Conservation (phyloP, 2,888 invertebrate genomes). For the Gymnoscelis rufifasciata region DNA sequence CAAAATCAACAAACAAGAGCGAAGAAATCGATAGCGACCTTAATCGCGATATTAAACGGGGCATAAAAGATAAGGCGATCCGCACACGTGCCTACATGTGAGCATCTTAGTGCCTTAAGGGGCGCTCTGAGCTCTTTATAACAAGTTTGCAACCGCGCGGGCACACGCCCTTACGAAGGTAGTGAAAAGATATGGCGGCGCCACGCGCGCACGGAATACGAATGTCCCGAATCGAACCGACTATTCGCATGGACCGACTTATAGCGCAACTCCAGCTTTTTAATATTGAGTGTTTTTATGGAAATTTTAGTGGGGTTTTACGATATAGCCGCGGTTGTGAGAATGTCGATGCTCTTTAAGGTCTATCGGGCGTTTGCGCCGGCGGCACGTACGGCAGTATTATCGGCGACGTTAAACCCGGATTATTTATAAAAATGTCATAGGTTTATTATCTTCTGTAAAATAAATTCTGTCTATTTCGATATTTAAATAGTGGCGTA, state of each 20-base stretch:
- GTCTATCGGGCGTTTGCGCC: constrained; percentile 29
- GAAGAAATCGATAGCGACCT: constrained; percentile 46
- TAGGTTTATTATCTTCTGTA: constrained; percentile 14
- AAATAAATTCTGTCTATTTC: constrained; percentile 6
- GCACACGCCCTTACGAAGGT: constrained; percentile 58
- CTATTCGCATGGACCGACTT: constrained; percentile 44
- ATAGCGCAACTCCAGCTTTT: constrained; percentile 55
- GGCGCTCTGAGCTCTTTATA: constrained; percentile 61
- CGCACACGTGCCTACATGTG: constrained; percentile 49
- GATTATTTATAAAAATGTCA: constrained; percentile 27
- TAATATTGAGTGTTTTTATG: constrained; percentile 66
- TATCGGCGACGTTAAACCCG: constrained; percentile 22
- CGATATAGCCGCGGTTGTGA: constrained; percentile 41
- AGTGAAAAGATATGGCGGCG: constrained; percentile 66
- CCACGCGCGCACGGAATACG: constrained; percentile 59
- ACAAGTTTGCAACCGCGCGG: constrained; percentile 57
- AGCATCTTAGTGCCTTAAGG: constrained; percentile 43
- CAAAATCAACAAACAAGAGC: constrained; percentile 42
- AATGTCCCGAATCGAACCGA: constrained; percentile 48
- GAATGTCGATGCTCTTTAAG: constrained; percentile 39
- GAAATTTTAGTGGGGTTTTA: constrained; percentile 47
- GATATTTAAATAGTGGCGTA: too few species aligned
- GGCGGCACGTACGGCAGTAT: constrained; percentile 28
- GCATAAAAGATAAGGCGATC: constrained; percentile 50
- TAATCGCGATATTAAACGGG: constrained; percentile 49